Evolutionary conservation across 2,888 invertebrate genomes (phyloP), one percentile per base, ranked within the genome.

Genomic region (Rhingia rostrata): DNA sequence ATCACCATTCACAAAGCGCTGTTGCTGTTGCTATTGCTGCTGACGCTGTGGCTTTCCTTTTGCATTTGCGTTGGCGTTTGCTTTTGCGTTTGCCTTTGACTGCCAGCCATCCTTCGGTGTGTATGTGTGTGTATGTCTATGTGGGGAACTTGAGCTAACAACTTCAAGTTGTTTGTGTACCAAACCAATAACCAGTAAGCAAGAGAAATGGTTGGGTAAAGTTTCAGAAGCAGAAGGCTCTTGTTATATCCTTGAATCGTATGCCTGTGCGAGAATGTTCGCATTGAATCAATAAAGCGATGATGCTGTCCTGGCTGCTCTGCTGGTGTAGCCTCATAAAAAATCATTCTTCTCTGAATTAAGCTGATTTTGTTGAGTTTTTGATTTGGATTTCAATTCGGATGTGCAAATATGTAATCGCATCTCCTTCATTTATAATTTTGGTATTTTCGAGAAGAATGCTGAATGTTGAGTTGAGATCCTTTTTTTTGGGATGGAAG

Each of bases 371-470:
- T 6, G 60, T 69, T 49, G 49, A 60, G 41, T 70, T 51, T 67
- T 60, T 51, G 49, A 60, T 60, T 58, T 49, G 49, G 70, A 70
- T 70, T 70, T 33, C 60, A 51, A 51, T 60, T 51, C 60, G 49
- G 39, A 51, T 70, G 60, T 60, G 70, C 70, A 70, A 60, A 60
- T 60, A 70, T 60, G 70, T 70, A 70, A 70, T 60, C 60, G 30
- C 49, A 60, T 70, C 56, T 60, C 43, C 41, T 60, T 70, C 41
- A 70, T 70, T 70, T 60, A 70, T 70, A 70, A 70, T 70, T 60
- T 70, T 3, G 49, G n/a, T 10, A 56, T 67, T 22, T 22, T 41
- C 9, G 33, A 7, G n/a, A 45, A 35, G 54, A 54, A 45, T 54
- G 53, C 43, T 56, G 67, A 56, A 12, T 4, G 32, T 5, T n/a